Base-by-base conservation (phyloP, 1,140 invertebrate species). In the Limonius californicus region DNA sequence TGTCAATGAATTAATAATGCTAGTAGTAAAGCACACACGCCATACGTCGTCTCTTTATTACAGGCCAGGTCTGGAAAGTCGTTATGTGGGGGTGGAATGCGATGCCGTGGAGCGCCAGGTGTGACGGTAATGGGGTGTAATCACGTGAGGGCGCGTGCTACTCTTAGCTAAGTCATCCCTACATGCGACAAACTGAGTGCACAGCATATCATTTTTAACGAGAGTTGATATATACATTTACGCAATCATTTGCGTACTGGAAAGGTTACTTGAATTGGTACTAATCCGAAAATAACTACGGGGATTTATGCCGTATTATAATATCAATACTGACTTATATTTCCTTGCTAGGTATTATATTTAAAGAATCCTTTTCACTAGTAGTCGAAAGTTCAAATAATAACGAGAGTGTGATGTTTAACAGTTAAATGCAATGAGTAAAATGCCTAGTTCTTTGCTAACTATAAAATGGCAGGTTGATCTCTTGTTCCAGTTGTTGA, bases 1-100 rank as follows among this genome's bases (percentile, higher is more conserved):
- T 50, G 45, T 50, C 45, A 50, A 50, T 50, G 45, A 50, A 50
- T 50, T 50, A 50, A 50, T 50, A 50, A 50, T 50, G 16, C 14
- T 18, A 3, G 16, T 11, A 19, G 45, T 50, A 50, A 50, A 19
- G 16, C 19, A 45, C 16, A 50, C 45, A 21, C 45, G 45, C 16
- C 45, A 50, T 50, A 50, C 45, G 16, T 50, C 16, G 14, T 50
- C 16, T 50, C 45, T 50, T 50, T 50, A 50, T 50, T 50, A 50
- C 45, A 18, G 20, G 45, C 16, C 45, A 18, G 16, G 45, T 50
- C 35, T 39, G n/a, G 35, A 39, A 50, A 50, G n/a, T 50, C 45
- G 20, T 50, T 50, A 50, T 19, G 45, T 50, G 45, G 45, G 45
- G 45, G n/a, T 21, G 16, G 45, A 50, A 50, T 50, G 45, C 20